Percentiles rank a stretch among this genome's conserved stretches.
These are phyloP conservation scores for Astyanax mexicanus DNA, from an alignment of 2,797 vertebrate species.

Conservation along the genomic window DNA sequence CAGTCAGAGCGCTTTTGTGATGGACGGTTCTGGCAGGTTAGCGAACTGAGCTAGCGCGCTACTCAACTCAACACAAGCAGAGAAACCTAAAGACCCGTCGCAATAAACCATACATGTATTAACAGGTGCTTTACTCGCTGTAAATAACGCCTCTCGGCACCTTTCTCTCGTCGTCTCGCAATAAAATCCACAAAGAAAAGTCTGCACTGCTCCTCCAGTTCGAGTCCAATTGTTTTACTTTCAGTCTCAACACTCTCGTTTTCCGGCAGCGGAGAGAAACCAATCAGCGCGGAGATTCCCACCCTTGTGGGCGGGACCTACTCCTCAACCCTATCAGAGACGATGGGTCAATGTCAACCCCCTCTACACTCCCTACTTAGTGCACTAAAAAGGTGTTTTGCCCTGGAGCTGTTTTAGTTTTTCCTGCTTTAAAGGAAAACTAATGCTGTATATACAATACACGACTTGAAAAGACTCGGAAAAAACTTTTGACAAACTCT, in stretches of 20 bases:
- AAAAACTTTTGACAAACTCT: too few species aligned
- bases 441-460: too few species aligned
- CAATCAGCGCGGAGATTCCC: constrained; percentile 19
- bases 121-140: too few species aligned
- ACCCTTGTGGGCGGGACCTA: constrained; percentile 3
- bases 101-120: not conserved
- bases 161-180: too few species aligned
- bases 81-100: constrained; percentile 21
- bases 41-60: constrained; percentile 16
- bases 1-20: not conserved
- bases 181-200: too few species aligned
- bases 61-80: not conserved
- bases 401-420: too few species aligned
- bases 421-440: too few species aligned
- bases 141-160: not conserved
- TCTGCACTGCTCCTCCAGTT: not conserved
- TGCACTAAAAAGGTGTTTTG: too few species aligned
- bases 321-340: constrained; percentile 11
- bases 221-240: constrained; percentile 9
- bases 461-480: too few species aligned
- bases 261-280: constrained; percentile 26
- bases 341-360: too few species aligned
- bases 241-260: constrained; percentile 9
- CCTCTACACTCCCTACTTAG: too few species aligned
- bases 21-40: constrained; percentile 13